Percentiles rank a stretch among this genome's conserved stretches.
Conservation (phyloP, 2,888 invertebrate species). For the Andrena camellia region DNA sequence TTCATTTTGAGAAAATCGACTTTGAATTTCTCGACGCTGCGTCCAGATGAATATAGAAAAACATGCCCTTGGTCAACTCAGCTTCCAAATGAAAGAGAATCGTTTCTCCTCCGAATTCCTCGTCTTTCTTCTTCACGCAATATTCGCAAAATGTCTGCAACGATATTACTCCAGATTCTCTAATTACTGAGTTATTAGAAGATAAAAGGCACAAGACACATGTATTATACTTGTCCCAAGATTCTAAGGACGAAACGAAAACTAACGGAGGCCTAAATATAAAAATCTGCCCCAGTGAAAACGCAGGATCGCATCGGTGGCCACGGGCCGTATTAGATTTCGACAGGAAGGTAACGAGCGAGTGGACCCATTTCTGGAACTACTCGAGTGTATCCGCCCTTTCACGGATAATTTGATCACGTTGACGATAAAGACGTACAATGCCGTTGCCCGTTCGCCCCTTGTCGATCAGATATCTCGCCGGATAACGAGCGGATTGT, state of each 20-base stretch:
- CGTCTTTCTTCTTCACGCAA: too few species aligned
- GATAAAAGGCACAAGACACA: background rate
- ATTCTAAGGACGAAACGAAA: background rate
- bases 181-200: background rate
- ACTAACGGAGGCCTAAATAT: background rate
- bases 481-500: constrained; percentile 75
- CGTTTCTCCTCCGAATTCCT: too few species aligned
- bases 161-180: background rate
- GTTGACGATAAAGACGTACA: constrained; percentile 79
- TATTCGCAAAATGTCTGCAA: too few species aligned
- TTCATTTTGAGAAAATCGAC: too few species aligned
- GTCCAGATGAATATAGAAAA: too few species aligned
- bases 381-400: constrained; percentile 74
- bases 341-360: constrained; percentile 53
- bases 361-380: constrained; percentile 69
- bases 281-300: constrained; percentile 1
- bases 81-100: too few species aligned
- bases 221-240: background rate
- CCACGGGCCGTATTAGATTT: constrained; percentile 66
- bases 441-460: constrained; percentile 60
- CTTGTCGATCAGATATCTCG: constrained; percentile 73
- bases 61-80: too few species aligned
- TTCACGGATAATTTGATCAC: constrained; percentile 80
- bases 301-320: constrained; percentile 39
- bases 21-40: too few species aligned